Conservation (phyloP, 2,113 vertebrate genomes). For the Grantiella picta region DNA sequence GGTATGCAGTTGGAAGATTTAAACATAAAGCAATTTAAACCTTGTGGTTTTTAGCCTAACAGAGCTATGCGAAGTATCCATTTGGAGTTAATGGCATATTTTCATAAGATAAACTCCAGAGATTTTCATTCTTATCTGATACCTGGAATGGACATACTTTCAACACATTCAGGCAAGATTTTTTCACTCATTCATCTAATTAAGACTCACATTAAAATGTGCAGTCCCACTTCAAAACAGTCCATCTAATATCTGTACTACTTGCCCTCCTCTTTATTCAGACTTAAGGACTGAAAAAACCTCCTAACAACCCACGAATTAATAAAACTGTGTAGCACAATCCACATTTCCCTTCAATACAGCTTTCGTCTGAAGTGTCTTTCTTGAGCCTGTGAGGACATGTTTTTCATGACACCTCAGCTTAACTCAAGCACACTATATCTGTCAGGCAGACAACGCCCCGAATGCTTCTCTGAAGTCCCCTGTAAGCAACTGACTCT, state of each 20-base stretch:
- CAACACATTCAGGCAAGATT: not conserved
- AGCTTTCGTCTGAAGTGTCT: not conserved
- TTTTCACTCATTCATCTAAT: not conserved
- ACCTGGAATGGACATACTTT: not conserved
- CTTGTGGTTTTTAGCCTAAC: not conserved
- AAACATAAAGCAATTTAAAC: not conserved
- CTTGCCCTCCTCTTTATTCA: not conserved
- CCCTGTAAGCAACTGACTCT: not conserved
- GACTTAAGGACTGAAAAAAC: not conserved
- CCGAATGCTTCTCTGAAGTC: not conserved
- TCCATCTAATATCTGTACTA: too few relatives aligned
- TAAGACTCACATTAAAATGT: accelerated
- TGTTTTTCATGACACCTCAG: not conserved
- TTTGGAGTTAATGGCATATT: not conserved
- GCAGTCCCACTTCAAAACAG: not conserved
- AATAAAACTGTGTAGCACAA: not conserved
- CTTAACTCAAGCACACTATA: not conserved
- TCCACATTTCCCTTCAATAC: not conserved
- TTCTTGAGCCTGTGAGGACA: not conserved
- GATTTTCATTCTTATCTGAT: not conserved
- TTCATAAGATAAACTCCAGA: not conserved
- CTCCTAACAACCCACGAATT: not conserved
- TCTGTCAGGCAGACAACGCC: not conserved
- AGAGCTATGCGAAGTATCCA: not conserved
- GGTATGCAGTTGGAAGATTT: not conserved